Evolutionary conservation across 2,888 invertebrate genomes (phyloP).

Genomic region (Syritta pipiens): DNA sequence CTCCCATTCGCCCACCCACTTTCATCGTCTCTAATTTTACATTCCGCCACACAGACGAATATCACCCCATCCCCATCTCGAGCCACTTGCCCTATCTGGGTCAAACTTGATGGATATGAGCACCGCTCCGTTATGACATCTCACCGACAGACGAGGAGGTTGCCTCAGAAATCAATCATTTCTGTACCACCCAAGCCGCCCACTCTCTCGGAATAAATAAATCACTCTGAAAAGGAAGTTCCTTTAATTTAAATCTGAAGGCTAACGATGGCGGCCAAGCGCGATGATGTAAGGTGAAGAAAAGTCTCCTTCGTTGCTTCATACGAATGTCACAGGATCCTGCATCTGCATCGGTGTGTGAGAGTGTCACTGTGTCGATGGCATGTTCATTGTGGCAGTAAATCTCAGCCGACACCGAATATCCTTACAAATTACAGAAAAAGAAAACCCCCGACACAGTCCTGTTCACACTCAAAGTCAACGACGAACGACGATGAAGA

Average conservation of each 20-base stretch:
- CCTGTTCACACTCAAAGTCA: no score
- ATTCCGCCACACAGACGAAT: no score
- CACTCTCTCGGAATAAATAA: background rate
- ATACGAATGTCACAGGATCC: constrained; percentile 8
- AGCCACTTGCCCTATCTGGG: no score
- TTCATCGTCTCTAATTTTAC: no score
- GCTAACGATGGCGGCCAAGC: background rate
- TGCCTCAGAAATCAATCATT: constrained; percentile 4
- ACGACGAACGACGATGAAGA: background rate
- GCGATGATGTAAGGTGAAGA: constrained; percentile 15
- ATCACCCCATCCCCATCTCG: no score
- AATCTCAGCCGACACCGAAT: constrained; percentile 50
- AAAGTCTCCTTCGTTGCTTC: background rate
- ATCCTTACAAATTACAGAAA: constrained; percentile 42
- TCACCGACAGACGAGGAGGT: no score
- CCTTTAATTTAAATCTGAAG: constrained; percentile 32
- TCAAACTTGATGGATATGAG: constrained; percentile 27
- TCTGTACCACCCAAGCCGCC: background rate
- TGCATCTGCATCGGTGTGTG: background rate
- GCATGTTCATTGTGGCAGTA: constrained; percentile 23
- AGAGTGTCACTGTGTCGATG: background rate
- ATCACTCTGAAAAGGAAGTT: constrained; percentile 7
- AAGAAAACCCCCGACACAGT: no score
- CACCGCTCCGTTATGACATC: constrained; percentile 27
- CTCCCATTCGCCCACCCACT: no score